These are phyloP conservation scores for Coendou prehensilis DNA, from an alignment of 2,797 vertebrate species.

Conservation along the genomic window DNA sequence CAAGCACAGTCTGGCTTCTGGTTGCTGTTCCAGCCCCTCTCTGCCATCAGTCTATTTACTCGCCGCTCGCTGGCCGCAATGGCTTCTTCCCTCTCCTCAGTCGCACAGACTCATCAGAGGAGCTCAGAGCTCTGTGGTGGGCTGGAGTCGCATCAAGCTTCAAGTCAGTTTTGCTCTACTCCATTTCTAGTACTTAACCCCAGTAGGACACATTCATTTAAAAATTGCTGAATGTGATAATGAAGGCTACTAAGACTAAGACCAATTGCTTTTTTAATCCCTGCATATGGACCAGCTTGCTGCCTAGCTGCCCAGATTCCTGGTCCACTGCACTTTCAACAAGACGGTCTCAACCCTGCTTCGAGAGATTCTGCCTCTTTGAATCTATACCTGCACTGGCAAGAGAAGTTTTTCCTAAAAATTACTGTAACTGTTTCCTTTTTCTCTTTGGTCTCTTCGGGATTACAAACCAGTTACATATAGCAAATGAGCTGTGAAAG, in stretches of 20 bases:
- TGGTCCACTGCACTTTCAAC: neutral
- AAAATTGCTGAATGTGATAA: neutral
- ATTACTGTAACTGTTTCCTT: neutral
- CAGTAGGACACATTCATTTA: neutral
- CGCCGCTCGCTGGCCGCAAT: fast-evolving
- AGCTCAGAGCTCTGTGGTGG: neutral
- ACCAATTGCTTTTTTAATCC: neutral
- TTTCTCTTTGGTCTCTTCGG: constrained; percentile 36
- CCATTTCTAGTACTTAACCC: neutral
- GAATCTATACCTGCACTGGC: neutral
- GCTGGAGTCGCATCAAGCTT: neutral
- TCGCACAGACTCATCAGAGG: neutral
- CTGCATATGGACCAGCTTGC: fast-evolving
- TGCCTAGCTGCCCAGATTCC: neutral
- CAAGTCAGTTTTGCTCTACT: neutral
- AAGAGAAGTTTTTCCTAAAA: neutral
- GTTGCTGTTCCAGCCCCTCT: neutral
- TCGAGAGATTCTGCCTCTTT: neutral
- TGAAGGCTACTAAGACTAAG: neutral
- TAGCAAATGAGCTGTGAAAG: neutral
- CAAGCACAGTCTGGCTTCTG: neutral
- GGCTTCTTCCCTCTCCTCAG: neutral
- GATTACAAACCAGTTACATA: neutral
- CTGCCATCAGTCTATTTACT: neutral
- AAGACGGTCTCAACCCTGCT: neutral